Base-by-base conservation (phyloP, 2,113 vertebrate species). In the Ornithorhynchus anatinus region DNA sequence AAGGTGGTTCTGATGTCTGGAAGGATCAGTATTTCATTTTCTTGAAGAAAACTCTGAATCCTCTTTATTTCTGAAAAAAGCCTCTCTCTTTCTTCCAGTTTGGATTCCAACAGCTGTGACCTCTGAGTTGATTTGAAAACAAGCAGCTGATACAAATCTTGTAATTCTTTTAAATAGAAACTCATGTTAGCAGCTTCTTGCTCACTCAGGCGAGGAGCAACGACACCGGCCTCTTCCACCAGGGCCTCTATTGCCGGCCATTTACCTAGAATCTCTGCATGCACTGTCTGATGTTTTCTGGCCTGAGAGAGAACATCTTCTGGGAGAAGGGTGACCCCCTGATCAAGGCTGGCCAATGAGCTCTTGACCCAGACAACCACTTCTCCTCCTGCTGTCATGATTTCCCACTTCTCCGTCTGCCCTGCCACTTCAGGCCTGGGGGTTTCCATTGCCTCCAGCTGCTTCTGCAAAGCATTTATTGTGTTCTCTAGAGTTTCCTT, bases 251-350 rank as follows among this genome's bases (percentile, higher is more conserved):
- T 63, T 33, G 88, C 84, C 12, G 82, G 84, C 54, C 95, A 92
- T 79, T 92, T 95, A 43, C 54, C 84, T 17, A 89, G 79, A 73
- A 96, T 78, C 40, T 90, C 92, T 2, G 88, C 88, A 5, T 93
- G 95, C 31, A 89, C 60, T 61, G 89, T 91, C 82, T 96, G 93
- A 33, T 94, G 90, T 40, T 81, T 92, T 84, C 87, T 82, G 69
- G 97, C 95, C 82, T 97, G 95, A 22, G 84, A 86, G 59, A 94
- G 88, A 40, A 98, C 91, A 51, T 93, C 89, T 27, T 91, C 93
- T 1, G 96, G 96, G 14, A 96, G 91, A 72, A 99, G 91, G 9
- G 95, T 88, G 39, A 93, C 84, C 54, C 89, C 89, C 71, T 68
- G 81, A 33, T 72, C 78, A 4, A 92, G 86, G 42, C 89, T 85